These are phyloP conservation scores for Drosophila limbata DNA, from an alignment of 2,888 invertebrate species.

Conservation along the genomic window DNA sequence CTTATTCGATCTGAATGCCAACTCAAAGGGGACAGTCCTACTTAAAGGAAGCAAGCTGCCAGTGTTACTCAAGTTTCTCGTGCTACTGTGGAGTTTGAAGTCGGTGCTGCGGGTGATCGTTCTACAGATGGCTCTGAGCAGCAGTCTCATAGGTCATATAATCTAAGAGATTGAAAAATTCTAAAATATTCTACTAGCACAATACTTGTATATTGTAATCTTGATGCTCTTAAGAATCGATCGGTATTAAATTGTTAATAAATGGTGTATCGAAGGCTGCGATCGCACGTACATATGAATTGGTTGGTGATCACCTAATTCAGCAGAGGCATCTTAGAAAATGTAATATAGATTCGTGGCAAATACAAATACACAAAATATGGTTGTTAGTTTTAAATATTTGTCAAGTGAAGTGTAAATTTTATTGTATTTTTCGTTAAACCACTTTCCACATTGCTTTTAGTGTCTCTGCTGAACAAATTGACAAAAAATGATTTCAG, in stretches of 20 bases:
- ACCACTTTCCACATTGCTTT: conserved; percentile 40
- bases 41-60: neutral
- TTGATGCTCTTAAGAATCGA: neutral
- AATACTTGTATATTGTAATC: neutral
- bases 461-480: conserved; percentile 55
- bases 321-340: neutral
- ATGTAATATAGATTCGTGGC: neutral
- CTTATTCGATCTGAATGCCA: neutral
- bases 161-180: neutral
- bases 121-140: neutral
- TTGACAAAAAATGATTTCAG: conserved; percentile 61
- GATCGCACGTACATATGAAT: neutral
- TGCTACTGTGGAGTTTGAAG: neutral
- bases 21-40: neutral
- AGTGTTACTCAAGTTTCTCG: neutral
- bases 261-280: neutral
- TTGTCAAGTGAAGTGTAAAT: neutral
- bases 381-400: conserved; percentile 7
- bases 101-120: neutral
- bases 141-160: neutral
- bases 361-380: neutral
- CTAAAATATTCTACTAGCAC: neutral
- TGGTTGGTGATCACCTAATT: neutral
- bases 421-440: conserved; percentile 28
- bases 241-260: neutral